Evolutionary conservation across 2,113 vertebrate genomes (phyloP).

Genomic region (Zosterops japonicus): DNA sequence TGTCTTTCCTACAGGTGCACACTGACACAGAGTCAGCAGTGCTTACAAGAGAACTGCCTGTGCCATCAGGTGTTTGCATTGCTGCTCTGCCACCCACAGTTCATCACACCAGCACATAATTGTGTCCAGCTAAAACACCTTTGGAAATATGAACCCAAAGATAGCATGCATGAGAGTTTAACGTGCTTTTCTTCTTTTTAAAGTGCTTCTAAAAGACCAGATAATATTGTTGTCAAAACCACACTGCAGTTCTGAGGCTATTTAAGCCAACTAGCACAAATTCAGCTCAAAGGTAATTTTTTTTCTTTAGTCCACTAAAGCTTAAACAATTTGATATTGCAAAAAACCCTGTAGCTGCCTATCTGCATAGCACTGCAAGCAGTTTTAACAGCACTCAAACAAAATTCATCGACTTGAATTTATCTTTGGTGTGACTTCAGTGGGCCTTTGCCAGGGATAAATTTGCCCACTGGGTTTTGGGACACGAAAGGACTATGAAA

Average conservation of each 20-base stretch:
- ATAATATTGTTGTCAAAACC: not conserved
- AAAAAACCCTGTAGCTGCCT: not conserved
- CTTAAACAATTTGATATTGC: not conserved
- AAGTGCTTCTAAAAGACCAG: not conserved
- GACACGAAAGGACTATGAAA: not conserved
- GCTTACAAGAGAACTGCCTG: not conserved
- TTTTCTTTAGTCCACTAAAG: not conserved
- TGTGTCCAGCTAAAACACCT: not conserved
- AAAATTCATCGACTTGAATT: constrained; percentile 41
- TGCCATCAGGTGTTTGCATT: not conserved
- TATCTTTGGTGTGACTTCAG: constrained; percentile 3
- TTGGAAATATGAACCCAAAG: not conserved
- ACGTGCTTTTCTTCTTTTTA: not conserved
- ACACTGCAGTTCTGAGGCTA: not conserved
- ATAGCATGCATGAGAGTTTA: not conserved
- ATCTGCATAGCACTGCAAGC: not conserved
- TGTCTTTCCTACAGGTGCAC: not conserved
- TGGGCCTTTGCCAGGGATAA: not conserved
- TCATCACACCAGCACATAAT: not conserved
- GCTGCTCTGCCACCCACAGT: not conserved
- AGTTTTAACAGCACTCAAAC: not conserved
- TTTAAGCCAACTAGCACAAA: constrained; percentile 2
- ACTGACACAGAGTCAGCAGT: not conserved
- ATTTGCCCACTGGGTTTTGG: not conserved
- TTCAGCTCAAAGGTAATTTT: not conserved